Evolutionary conservation across 2,888 invertebrate genomes (phyloP).

Genomic region (Drosophila demipolita): DNA sequence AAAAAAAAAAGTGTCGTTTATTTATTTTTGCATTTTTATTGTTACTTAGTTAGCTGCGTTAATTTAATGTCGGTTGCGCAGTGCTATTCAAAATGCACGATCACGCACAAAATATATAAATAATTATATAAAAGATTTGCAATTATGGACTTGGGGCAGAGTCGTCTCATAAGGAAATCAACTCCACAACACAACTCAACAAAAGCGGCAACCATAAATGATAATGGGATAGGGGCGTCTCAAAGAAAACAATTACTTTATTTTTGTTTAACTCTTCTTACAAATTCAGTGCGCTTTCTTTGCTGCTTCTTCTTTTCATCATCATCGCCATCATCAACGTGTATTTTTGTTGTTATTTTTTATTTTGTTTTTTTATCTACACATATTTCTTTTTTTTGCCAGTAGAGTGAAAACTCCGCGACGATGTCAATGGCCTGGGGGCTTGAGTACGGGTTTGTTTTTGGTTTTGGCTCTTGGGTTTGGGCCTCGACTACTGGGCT

Average conservation of each 20-base stretch:
- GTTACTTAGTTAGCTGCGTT: slow-evolving; percentile 43
- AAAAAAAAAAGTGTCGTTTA: slow-evolving; percentile 17
- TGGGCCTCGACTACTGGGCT: slow-evolving; percentile 45
- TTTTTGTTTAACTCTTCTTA: slow-evolving; percentile 60
- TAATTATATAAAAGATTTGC: slow-evolving; percentile 48
- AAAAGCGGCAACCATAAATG: slow-evolving; percentile 38
- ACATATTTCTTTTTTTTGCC: slow-evolving; percentile 16
- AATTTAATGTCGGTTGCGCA: slow-evolving; percentile 23
- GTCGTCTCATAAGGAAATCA: slow-evolving; percentile 14
- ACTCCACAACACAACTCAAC: slow-evolving; percentile 32
- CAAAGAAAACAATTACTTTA: slow-evolving; percentile 65
- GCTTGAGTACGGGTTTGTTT: slow-evolving; percentile 10
- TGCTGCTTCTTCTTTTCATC: slow-evolving; percentile 35
- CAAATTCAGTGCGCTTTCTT: slow-evolving; percentile 74
- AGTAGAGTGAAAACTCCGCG: slow-evolving; percentile 60
- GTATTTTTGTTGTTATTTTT: neutral
- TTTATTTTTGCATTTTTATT: slow-evolving; percentile 25
- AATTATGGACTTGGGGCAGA: slow-evolving; percentile 54
- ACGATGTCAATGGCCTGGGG: slow-evolving; percentile 56
- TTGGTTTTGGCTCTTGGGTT: slow-evolving; percentile 6
- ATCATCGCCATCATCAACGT: slow-evolving; percentile 17
- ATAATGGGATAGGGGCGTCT: slow-evolving; percentile 46
- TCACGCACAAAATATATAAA: slow-evolving; percentile 61
- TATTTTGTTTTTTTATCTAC: neutral
- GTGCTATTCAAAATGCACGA: slow-evolving; percentile 49